Conservation (phyloP, 2,113 vertebrate genomes). For the Trachemys scripta region DNA sequence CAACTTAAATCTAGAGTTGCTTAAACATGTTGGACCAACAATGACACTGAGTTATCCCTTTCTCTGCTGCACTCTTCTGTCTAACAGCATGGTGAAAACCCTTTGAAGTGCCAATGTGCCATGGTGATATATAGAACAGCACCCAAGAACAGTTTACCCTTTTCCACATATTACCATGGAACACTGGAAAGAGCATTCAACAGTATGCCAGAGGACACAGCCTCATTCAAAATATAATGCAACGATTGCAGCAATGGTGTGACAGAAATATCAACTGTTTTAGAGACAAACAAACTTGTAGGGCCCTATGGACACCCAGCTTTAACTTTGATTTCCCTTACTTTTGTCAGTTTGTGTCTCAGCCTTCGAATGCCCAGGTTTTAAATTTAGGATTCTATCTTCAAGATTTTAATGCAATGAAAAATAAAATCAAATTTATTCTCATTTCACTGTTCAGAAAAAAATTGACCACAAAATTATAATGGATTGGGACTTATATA, state of each 20-base stretch:
- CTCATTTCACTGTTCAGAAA: background rate
- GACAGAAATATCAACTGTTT: slow-evolving; percentile 31
- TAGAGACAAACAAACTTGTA: slow-evolving; percentile 10
- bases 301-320: background rate
- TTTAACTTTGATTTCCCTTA: background rate
- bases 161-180: background rate
- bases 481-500: background rate
- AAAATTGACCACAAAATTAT: background rate
- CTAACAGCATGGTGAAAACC: background rate
- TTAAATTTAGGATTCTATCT: background rate
- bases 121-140: background rate
- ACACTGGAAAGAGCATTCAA: background rate
- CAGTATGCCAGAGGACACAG: slow-evolving; percentile 20
- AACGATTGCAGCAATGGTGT: background rate
- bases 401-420: background rate
- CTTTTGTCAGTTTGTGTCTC: background rate
- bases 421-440: background rate
- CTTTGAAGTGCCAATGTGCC: background rate
- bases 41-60: background rate
- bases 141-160: fast-evolving
- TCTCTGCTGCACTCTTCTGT: background rate
- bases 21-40: background rate
- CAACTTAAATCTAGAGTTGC: background rate
- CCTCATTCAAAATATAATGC: slow-evolving; percentile 1
- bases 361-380: background rate